Evolutionary conservation across 2,888 invertebrate genomes (phyloP).

Genomic region (Pyrrhia umbra): DNA sequence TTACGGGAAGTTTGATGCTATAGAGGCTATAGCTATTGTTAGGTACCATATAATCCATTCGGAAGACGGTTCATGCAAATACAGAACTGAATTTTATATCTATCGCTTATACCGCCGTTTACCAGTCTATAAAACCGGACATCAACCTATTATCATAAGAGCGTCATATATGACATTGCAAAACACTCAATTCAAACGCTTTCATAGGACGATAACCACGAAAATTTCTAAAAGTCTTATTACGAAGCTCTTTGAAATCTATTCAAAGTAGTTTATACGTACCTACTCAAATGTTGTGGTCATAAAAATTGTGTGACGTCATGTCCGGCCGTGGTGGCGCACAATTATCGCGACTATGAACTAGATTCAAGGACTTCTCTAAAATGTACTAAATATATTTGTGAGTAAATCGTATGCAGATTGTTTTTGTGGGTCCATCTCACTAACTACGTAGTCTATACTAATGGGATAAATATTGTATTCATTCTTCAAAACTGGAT

Average conservation of each 20-base stretch:
- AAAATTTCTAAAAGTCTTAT: constrained; percentile 35
- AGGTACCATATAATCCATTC: not conserved
- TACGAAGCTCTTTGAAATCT: constrained; percentile 50
- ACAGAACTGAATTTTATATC: not conserved
- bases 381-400: constrained; percentile 55
- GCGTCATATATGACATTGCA: not conserved
- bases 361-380: constrained; percentile 59
- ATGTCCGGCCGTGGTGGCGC: constrained; percentile 45
- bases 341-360: constrained; percentile 60
- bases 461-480: constrained; percentile 16
- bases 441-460: not conserved
- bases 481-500: not conserved
- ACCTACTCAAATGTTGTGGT: constrained; percentile 50
- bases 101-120: not conserved
- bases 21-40: no score
- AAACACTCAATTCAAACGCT: constrained; percentile 4
- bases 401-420: constrained; percentile 41
- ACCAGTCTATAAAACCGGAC: not conserved
- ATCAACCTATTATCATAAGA: not conserved
- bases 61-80: not conserved
- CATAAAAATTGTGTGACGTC: constrained; percentile 63
- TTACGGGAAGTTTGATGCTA: no score
- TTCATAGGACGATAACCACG: constrained; percentile 22
- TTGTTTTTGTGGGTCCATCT: constrained; percentile 7
- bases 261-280: constrained; percentile 56